Base-by-base conservation (phyloP, 2,888 invertebrate species). In the Sepioteuthis lessoniana region DNA sequence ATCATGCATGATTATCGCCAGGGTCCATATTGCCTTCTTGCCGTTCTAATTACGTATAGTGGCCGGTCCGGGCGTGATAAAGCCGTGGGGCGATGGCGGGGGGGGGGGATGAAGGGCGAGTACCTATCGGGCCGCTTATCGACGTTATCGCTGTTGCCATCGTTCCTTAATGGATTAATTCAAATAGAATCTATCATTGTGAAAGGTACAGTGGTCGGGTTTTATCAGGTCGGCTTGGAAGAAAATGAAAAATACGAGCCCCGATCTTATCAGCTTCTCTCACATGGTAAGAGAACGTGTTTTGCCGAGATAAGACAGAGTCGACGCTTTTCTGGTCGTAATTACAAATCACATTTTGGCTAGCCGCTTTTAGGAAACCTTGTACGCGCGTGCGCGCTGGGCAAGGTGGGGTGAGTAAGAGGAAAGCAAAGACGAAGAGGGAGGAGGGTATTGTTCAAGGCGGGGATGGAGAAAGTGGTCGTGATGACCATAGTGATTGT, bases 1-100 rank as follows among this genome's bases (percentile, higher is more conserved):
- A 76, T 76, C 76, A 76, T 76, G 76, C 76, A 76, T 76, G 76
- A 76, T 76, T 76, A 76, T 76, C 76, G n/a, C 76, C 76, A 76
- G n/a, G 76, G 76, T n/a, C 76, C 76, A 76, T 76, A 76, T 76
- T 76, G 76, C n/a, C n/a, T 76, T n/a, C 76, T 76, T 76, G 76
- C 76, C n/a, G n/a, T 76, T 76, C 76, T 76, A 76, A 76, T 76
- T 76, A 35, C 76, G 76, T n/a, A n/a, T n/a, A 76, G 76, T n/a
- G 76, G 76, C 76, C 76, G 76, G 76, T 76, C 76, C n/a, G 76
- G 76, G 76, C n/a, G 76, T 76, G 76, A 76, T 76, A 76, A 76
- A 76, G 76, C 76, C n/a, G 76, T 35, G 76, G 55, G 21, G 55
- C 21, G 55, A 21, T 5, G 5, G 55, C 25, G 25, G 55, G 25